phyloP scores from a whole-genome alignment of 2,888 invertebrate genomes.

The Lithophane leautieri region DNA sequence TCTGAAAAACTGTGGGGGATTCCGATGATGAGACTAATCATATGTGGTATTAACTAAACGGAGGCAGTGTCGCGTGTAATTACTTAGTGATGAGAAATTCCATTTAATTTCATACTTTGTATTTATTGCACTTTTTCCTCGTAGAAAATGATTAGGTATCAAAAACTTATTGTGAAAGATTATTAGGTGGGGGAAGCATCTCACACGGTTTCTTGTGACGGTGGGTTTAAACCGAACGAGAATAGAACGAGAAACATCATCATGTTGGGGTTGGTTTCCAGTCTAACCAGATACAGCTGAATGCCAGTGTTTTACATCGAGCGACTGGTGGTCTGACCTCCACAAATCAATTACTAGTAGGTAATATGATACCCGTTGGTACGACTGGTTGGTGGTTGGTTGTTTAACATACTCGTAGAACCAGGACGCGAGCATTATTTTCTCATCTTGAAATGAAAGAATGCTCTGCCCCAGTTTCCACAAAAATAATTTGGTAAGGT shows the following conservation, averaged over 20 bases:
- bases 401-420: neutral
- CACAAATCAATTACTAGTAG: neutral
- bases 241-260: neutral
- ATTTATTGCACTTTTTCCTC: constrained; percentile 34
- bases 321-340: neutral
- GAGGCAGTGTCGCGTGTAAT: constrained; percentile 40
- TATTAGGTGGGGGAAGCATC: neutral
- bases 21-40: constrained; percentile 54
- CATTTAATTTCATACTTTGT: constrained; percentile 15
- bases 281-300: neutral
- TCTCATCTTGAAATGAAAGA: too few relatives aligned
- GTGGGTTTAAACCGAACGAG: neutral
- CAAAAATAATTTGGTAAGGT: neutral
- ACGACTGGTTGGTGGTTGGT: neutral
- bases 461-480: neutral
- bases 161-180: neutral
- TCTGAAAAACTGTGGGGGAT: constrained; percentile 66
- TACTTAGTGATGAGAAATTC: constrained; percentile 25
- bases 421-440: too few relatives aligned
- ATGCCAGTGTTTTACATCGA: neutral
- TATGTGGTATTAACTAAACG: constrained; percentile 35
- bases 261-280: neutral
- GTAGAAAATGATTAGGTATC: neutral
- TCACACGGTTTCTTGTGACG: neutral
- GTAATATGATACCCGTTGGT: too few relatives aligned